A percentile compares a stretch with the other conserved stretches of the same genome.
Evolutionary conservation across 2,888 invertebrate genomes (phyloP).

Genomic region (Meliscaeva auricollis): DNA sequence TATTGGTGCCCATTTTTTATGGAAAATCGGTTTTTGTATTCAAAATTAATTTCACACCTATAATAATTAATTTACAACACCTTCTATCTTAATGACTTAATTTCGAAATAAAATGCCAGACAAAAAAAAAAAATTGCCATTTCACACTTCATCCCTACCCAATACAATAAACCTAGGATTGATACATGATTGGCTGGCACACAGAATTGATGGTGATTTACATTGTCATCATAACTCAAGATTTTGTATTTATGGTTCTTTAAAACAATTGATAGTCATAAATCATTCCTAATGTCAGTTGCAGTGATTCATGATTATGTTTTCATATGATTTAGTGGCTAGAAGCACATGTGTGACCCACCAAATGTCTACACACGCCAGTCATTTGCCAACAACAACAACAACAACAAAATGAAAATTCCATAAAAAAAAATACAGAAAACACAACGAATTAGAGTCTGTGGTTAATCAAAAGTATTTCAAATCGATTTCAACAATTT

Average conservation of each 20-base stretch:
- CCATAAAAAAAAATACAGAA: constrained; percentile 23
- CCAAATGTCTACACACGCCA: constrained; percentile 6
- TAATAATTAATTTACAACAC: background rate
- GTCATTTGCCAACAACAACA: constrained; percentile 52
- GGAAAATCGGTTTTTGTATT: too few relatives aligned
- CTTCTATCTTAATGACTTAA: background rate
- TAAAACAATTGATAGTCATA: constrained; percentile 72
- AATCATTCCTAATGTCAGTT: constrained; percentile 62
- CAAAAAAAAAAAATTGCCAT: background rate
- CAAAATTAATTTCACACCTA: too few relatives aligned
- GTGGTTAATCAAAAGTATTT: constrained; percentile 47
- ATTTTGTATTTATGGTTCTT: constrained; percentile 61
- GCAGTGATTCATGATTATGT: constrained; percentile 74
- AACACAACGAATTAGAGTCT: constrained; percentile 45
- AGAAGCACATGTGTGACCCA: constrained; percentile 60
- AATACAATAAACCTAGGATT: constrained; percentile 18
- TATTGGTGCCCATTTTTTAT: too few relatives aligned
- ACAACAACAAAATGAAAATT: constrained; percentile 15
- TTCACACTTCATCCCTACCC: constrained; percentile 1
- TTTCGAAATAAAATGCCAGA: background rate
- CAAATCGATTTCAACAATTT: constrained; percentile 52
- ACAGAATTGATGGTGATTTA: constrained; percentile 60
- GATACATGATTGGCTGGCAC: constrained; percentile 61
- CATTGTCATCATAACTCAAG: constrained; percentile 72
- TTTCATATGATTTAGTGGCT: constrained; percentile 71